These are phyloP conservation scores for Aphelenchoides fujianensis DNA, from an alignment of 1,140 invertebrate species.

Conservation along the genomic window DNA sequence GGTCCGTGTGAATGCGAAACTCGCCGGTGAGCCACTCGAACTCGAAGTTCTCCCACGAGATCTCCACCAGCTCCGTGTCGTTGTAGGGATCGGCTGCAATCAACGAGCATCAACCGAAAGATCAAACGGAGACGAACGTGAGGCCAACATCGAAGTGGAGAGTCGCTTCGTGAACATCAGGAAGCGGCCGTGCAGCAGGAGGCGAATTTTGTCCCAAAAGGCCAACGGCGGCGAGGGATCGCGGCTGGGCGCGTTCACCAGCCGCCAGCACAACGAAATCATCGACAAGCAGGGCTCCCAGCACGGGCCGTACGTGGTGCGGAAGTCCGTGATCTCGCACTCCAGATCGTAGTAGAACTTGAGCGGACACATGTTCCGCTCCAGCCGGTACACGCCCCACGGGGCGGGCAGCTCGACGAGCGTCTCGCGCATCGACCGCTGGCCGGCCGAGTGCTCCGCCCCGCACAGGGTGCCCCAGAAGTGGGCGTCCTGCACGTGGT, in stretches of 20 bases:
- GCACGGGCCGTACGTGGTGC: constrained; percentile 91
- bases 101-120: not conserved
- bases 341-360: constrained; percentile 99
- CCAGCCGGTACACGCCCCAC: constrained; percentile 65
- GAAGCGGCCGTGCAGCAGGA: constrained; percentile 85
- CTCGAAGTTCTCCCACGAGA: constrained; percentile 84
- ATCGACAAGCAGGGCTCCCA: constrained; percentile 97
- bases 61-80: constrained; percentile 96
- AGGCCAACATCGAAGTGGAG: constrained; percentile 66
- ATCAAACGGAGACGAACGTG: constrained; percentile 36
- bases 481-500: constrained; percentile 77
- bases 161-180: constrained; percentile 80
- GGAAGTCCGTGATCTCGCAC: constrained; percentile 80
- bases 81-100: constrained; percentile 84
- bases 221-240: constrained; percentile 89
- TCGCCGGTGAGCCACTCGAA: constrained; percentile 92
- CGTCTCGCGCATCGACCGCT: constrained; percentile 44
- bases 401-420: constrained; percentile 66
- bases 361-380: constrained; percentile 80
- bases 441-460: constrained; percentile 76
- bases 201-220: constrained; percentile 90
- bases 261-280: constrained; percentile 77
- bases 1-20: constrained; percentile 78
- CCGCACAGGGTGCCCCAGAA: constrained; percentile 84
- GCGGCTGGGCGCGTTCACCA: constrained; percentile 78